Evolutionary conservation across 1,140 invertebrate genomes (phyloP).

Genomic region (Psilanteris sp.): DNA sequence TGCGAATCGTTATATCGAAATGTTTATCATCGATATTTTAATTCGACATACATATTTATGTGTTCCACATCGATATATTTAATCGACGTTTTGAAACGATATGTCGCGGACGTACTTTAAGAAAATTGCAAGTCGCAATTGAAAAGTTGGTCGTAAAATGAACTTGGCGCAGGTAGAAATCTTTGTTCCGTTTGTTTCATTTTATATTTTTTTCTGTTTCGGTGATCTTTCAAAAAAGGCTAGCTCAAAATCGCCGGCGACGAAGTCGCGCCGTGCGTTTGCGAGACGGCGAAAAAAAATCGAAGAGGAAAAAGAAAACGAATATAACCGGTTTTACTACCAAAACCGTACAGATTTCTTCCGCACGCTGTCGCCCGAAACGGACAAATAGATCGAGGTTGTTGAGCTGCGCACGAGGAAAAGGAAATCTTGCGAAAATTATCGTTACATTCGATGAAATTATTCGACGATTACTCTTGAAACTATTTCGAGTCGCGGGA

Average conservation of each 20-base stretch:
- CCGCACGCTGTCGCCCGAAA: constrained; percentile 73
- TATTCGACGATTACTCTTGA: constrained; percentile 46
- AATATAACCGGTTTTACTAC: constrained; percentile 74
- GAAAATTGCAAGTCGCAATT: no score
- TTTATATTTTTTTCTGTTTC: constrained; percentile 1
- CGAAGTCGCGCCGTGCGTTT: constrained; percentile 32
- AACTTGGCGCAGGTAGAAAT: no score
- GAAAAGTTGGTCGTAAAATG: no score
- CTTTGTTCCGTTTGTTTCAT: no score
- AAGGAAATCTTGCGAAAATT: constrained; percentile 70
- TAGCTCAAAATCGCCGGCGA: constrained; percentile 21
- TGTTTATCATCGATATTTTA: no score
- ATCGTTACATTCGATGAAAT: constrained; percentile 39
- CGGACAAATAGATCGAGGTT: constrained; percentile 76
- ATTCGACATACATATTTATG: no score
- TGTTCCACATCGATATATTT: no score
- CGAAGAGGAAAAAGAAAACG: constrained; percentile 55
- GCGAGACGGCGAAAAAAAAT: constrained; percentile 46
- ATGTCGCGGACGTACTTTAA: no score
- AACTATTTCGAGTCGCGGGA: background rate
- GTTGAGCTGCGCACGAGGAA: constrained; percentile 67
- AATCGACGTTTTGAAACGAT: no score
- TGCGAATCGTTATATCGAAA: no score
- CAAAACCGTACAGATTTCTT: constrained; percentile 78
- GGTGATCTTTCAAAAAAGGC: constrained; percentile 9